Percentiles rank a stretch among this genome's conserved stretches.
Conservation (phyloP, 2,113 vertebrate species). For the Alectura lathami region DNA sequence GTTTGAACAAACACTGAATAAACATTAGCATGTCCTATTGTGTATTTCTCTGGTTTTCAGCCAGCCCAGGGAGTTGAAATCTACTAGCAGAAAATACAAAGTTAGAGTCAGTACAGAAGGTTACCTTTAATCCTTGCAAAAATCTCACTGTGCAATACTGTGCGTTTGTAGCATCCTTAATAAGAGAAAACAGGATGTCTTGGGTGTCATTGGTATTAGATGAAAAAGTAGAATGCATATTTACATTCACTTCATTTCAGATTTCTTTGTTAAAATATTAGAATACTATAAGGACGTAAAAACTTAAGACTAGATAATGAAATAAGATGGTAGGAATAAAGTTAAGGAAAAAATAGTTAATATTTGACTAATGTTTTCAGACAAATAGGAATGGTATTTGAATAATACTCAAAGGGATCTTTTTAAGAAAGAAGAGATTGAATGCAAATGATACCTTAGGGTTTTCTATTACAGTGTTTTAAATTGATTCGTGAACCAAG, state of each 20-base stretch:
- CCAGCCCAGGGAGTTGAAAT: background rate
- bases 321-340: background rate
- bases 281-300: background rate
- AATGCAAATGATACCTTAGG: background rate
- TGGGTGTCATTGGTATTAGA: background rate
- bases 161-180: background rate
- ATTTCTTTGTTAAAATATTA: background rate
- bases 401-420: background rate
- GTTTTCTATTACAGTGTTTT: background rate
- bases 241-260: background rate
- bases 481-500: background rate
- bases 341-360: background rate
- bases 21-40: background rate
- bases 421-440: background rate
- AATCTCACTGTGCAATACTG: background rate
- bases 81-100: background rate
- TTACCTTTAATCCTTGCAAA: background rate
- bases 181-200: background rate
- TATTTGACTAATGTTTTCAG: background rate
- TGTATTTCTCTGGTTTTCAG: background rate
- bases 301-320: background rate
- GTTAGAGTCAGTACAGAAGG: background rate
- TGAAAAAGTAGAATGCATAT: too few relatives aligned
- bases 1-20: background rate
- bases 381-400: background rate